A percentile compares a stretch with the other conserved stretches of the same genome.
Conservation (phyloP, 1,140 invertebrate genomes). For the Diachasma alloeum region DNA sequence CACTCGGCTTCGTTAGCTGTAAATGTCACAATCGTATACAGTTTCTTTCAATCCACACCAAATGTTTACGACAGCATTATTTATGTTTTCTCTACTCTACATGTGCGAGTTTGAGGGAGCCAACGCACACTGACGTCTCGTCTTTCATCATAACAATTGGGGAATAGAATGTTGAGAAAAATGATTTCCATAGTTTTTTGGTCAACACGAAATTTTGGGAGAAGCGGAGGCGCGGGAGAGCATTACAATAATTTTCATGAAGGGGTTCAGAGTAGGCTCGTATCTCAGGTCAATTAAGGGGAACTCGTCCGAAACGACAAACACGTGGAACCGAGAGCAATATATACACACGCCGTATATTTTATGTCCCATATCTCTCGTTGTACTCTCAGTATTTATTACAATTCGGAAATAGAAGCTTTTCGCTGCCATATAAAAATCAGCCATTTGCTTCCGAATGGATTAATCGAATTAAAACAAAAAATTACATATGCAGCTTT, state of each 20-base stretch:
- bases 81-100: not conserved
- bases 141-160: not conserved
- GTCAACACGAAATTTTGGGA: not conserved
- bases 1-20: not conserved
- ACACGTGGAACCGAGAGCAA: slow-evolving; percentile 50
- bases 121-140: not conserved
- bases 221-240: not conserved
- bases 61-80: slow-evolving; percentile 1
- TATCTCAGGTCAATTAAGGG: slow-evolving; percentile 65
- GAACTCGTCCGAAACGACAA: slow-evolving; percentile 65
- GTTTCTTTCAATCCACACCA: not conserved
- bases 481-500: no score
- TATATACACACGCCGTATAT: slow-evolving; percentile 8
- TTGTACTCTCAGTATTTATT: not conserved
- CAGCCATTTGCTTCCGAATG: no score
- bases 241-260: slow-evolving; percentile 28
- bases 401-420: slow-evolving; percentile 1
- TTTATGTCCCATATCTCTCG: slow-evolving; percentile 16
- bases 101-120: not conserved
- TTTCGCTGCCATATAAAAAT: no score
- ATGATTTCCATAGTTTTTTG: not conserved
- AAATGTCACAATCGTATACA: not conserved
- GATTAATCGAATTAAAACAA: no score
- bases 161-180: not conserved
- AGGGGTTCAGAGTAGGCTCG: slow-evolving; percentile 41